Conservation (phyloP, 2,113 vertebrate species). For the Scolopax mira region DNA sequence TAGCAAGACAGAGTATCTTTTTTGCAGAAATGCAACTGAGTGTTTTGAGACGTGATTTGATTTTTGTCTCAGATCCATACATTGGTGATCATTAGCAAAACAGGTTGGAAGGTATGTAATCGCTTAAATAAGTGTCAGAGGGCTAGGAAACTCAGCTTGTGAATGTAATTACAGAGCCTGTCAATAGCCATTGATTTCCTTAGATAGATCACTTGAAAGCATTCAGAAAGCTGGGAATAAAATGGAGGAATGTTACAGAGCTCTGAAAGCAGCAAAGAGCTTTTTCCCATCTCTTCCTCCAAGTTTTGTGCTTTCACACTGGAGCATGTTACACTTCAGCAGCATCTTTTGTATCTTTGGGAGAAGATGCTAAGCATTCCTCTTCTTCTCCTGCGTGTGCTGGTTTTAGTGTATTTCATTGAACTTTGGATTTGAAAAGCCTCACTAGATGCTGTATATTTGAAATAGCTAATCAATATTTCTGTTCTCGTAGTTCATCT, state of each 20-base stretch:
- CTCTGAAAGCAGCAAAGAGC: neutral
- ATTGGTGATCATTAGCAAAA: slow-evolving; percentile 29
- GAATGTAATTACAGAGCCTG: slow-evolving; percentile 74
- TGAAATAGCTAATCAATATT: neutral
- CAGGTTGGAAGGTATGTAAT: slow-evolving; percentile 20
- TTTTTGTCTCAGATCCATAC: slow-evolving; percentile 23
- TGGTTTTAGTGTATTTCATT: neutral
- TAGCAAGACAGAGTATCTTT: neutral
- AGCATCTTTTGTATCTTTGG: neutral
- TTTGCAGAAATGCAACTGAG: neutral
- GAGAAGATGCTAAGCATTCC: neutral
- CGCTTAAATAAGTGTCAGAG: slow-evolving; percentile 1
- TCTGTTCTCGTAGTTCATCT: neutral
- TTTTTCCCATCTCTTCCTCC: neutral
- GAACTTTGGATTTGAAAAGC: neutral
- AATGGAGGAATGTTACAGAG: neutral
- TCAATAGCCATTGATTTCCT: slow-evolving; percentile 71
- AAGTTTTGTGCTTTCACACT: neutral
- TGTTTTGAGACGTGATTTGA: neutral
- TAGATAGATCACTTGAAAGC: slow-evolving; percentile 36
- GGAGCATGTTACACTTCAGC: neutral
- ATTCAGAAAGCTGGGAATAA: neutral
- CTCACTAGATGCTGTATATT: neutral
- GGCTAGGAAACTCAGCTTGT: slow-evolving; percentile 63
- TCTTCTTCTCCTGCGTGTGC: neutral